A percentile compares a stretch with the other conserved stretches of the same genome.
phyloP scores from a whole-genome alignment of 2,888 invertebrate genomes.

The Drosophila limbata region DNA sequence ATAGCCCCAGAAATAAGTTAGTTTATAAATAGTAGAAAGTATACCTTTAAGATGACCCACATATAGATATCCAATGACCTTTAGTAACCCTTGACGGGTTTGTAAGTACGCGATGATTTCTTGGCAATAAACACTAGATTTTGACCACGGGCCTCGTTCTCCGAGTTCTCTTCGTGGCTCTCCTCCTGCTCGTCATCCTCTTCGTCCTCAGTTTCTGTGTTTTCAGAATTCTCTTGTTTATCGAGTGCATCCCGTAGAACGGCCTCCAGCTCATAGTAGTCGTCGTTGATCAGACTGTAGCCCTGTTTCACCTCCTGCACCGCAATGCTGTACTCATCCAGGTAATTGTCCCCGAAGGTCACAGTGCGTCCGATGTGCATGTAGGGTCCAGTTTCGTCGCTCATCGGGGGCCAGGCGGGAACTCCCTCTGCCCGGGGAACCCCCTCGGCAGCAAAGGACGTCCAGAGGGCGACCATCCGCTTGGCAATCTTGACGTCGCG shows the following conservation, averaged over 20 bases:
- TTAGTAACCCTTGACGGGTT: constrained; percentile 1
- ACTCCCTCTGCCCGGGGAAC: constrained; percentile 76
- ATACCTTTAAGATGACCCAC: neutral
- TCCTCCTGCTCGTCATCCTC: constrained; percentile 42
- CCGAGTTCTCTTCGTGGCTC: constrained; percentile 26
- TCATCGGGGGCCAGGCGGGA: constrained; percentile 82
- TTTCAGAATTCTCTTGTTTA: constrained; percentile 14
- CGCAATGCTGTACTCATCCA: constrained; percentile 82
- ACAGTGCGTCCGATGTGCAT: constrained; percentile 80
- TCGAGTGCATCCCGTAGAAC: constrained; percentile 42
- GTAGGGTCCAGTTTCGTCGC: constrained; percentile 83
- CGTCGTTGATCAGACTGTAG: constrained; percentile 80
- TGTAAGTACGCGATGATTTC: constrained; percentile 41
- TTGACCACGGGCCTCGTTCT: constrained; percentile 59
- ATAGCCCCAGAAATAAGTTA: constrained; percentile 5
- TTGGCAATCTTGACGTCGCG: constrained; percentile 85
- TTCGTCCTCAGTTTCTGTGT: constrained; percentile 1
- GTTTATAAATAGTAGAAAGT: neutral
- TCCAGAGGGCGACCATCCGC: constrained; percentile 85
- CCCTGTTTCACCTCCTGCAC: constrained; percentile 77
- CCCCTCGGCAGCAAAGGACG: constrained; percentile 83
- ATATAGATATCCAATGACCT: neutral
- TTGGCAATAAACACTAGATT: constrained; percentile 72
- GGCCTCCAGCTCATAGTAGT: constrained; percentile 78
- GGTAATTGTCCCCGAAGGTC: constrained; percentile 79